A percentile compares a stretch with the other conserved stretches of the same genome.
These are phyloP conservation scores for Trichopoda pennipes DNA, from an alignment of 2,888 invertebrate genomes.

Conservation along the genomic window DNA sequence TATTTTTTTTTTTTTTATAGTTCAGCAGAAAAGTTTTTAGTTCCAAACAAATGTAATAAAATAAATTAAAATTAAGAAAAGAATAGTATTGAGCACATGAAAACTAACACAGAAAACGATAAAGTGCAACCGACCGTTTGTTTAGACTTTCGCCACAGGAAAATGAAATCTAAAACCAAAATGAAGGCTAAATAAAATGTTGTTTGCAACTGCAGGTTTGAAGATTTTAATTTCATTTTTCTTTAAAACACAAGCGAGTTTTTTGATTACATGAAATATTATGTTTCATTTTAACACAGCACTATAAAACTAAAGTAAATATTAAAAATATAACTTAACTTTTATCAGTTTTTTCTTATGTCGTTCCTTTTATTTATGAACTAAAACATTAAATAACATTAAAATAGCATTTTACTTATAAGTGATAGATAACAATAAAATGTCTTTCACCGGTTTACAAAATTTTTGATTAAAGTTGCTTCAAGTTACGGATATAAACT, in stretches of 20 bases:
- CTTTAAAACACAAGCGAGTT: neutral
- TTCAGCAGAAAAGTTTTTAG: conserved; percentile 26
- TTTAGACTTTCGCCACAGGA: neutral
- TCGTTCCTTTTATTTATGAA: too few species aligned
- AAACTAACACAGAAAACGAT: conserved; percentile 28
- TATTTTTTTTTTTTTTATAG: neutral
- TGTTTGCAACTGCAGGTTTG: neutral
- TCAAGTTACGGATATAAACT: conserved; percentile 8
- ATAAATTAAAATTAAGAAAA: conserved; percentile 21
- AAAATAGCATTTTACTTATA: too few species aligned
- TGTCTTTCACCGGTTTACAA: too few species aligned
- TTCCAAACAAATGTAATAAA: conserved; percentile 44
- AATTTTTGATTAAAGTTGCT: neutral
- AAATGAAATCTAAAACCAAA: neutral
- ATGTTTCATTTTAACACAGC: too few species aligned
- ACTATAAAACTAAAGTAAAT: too few species aligned
- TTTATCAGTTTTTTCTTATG: too few species aligned
- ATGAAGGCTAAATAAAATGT: conserved; percentile 27
- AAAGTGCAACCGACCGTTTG: conserved; percentile 30
- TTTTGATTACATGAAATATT: neutral
- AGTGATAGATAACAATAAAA: too few species aligned
- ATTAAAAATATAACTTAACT: too few species aligned
- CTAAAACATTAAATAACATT: too few species aligned
- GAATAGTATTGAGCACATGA: conserved; percentile 8
- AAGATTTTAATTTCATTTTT: neutral